Conservation (phyloP, 2,113 vertebrate genomes). For the Acrocephalus arundinaceus region DNA sequence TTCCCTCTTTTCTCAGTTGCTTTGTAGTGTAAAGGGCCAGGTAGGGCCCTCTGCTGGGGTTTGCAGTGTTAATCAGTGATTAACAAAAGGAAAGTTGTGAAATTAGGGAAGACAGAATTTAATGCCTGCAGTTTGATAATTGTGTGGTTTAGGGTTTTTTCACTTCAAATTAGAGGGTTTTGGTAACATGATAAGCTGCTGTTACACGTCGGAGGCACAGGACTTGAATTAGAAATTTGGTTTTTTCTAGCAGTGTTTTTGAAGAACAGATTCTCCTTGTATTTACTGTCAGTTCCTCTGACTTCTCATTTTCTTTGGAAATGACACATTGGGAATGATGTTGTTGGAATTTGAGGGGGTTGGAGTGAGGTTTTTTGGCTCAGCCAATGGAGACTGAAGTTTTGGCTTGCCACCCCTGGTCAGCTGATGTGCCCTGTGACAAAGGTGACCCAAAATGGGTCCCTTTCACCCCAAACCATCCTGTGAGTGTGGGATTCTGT, state of each 20-base stretch:
- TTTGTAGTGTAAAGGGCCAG: neutral
- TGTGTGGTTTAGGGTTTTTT: neutral
- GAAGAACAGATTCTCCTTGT: neutral
- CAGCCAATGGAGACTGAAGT: neutral
- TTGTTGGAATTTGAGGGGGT: fast-evolving
- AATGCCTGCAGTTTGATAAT: neutral
- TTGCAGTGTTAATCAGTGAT: neutral
- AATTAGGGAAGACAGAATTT: neutral
- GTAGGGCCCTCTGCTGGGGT: neutral
- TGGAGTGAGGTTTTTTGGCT: neutral
- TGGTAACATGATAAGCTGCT: neutral
- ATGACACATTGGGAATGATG: neutral
- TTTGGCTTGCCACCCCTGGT: neutral
- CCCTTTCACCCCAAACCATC: neutral
- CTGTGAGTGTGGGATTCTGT: neutral
- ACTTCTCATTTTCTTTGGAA: neutral
- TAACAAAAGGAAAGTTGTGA: neutral
- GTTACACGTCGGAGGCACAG: fast-evolving
- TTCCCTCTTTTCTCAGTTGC: neutral
- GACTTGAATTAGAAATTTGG: neutral
- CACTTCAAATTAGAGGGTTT: neutral
- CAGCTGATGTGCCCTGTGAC: neutral
- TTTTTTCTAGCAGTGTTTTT: neutral
- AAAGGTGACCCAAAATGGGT: neutral
- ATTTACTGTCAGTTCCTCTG: neutral